Conservation (phyloP, 1,140 invertebrate genomes). For the Lamellibrachia luymesi region DNA sequence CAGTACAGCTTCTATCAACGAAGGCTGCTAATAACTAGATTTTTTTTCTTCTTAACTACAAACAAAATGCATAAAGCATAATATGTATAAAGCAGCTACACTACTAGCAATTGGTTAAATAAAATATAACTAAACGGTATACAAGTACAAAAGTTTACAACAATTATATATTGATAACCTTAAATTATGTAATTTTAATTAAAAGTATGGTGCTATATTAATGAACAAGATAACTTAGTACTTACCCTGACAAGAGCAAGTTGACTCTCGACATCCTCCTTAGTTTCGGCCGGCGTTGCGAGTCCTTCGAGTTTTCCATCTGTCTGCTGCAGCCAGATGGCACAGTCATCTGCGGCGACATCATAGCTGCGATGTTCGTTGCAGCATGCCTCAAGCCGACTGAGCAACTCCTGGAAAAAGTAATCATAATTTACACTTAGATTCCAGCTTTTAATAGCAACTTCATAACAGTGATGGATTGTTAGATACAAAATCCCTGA, state of each 20-base stretch:
- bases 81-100: neutral
- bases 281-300: slow-evolving; percentile 43
- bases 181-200: neutral
- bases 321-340: slow-evolving; percentile 44
- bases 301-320: slow-evolving; percentile 39
- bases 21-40: neutral
- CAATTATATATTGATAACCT: neutral
- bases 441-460: too few species aligned
- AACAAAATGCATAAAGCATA: neutral
- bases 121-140: neutral
- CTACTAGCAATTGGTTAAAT: neutral
- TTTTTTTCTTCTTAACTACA: neutral
- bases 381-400: slow-evolving; percentile 85
- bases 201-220: too few species aligned
- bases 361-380: slow-evolving; percentile 78
- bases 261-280: slow-evolving; percentile 42
- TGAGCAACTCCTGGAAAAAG: slow-evolving; percentile 73
- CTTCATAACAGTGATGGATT: too few species aligned
- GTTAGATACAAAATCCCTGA: too few species aligned
- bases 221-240: neutral
- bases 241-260: slow-evolving; percentile 44
- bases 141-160: neutral
- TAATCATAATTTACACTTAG: neutral
- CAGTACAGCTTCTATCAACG: neutral
- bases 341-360: slow-evolving; percentile 40